phyloP scores from a whole-genome alignment of 2,113 vertebrate species.

The Opisthocomus hoazin region DNA sequence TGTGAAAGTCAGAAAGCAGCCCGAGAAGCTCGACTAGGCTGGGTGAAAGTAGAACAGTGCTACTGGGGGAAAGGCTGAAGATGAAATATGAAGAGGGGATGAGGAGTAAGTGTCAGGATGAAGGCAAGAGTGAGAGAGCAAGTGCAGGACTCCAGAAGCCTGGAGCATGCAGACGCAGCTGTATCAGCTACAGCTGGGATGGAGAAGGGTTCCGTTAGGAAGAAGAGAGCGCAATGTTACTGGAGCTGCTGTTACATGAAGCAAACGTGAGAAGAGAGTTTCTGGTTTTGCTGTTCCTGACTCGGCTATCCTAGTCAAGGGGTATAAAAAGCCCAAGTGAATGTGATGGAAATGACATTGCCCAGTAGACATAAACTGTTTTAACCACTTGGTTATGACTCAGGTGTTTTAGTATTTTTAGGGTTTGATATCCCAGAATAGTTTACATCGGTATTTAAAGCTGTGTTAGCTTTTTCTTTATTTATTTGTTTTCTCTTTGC shows the following conservation, averaged over 20 bases:
- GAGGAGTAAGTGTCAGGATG: neutral
- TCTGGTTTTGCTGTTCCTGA: neutral
- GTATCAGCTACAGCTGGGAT: neutral
- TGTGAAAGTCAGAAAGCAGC: neutral
- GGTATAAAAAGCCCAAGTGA: neutral
- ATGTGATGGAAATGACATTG: neutral
- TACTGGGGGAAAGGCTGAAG: neutral
- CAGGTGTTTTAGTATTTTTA: neutral
- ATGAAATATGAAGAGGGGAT: neutral
- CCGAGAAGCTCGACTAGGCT: neutral
- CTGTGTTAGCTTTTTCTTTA: rapidly evolving
- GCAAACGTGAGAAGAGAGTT: neutral
- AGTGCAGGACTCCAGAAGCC: neutral
- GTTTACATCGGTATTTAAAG: neutral
- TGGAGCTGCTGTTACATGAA: neutral
- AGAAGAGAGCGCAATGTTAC: rapidly evolving
- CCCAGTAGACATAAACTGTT: neutral
- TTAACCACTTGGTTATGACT: neutral
- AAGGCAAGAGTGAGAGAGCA: neutral
- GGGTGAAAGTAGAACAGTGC: neutral
- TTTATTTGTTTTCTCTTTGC: neutral
- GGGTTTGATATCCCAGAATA: neutral
- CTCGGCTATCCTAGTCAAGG: neutral
- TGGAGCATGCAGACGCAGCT: neutral
- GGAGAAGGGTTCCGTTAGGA: neutral